Evolutionary conservation across 1,140 invertebrate species (phyloP).

Genomic region (Psix sp.): DNA sequence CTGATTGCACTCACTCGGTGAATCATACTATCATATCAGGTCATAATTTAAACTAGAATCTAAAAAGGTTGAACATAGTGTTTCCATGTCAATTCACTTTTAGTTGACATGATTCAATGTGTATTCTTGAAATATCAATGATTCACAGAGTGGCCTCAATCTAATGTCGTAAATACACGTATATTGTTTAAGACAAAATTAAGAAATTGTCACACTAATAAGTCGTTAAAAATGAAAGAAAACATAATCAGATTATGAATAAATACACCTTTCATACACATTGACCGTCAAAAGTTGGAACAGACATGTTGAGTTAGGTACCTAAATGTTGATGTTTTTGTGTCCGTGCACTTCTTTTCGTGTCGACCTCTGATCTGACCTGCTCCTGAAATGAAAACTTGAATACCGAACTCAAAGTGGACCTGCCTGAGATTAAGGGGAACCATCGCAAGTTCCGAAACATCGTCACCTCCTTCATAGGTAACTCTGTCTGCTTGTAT

Average conservation of each 20-base stretch:
- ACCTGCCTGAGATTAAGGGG: conserved; percentile 97
- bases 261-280: conserved; percentile 11
- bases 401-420: conserved; percentile 83
- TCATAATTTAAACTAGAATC: too few relatives aligned
- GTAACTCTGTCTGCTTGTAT: conserved; percentile 80
- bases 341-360: conserved; percentile 77
- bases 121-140: too few relatives aligned
- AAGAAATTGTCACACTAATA: too few relatives aligned
- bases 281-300: conserved; percentile 30
- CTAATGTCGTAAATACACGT: too few relatives aligned
- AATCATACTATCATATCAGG: too few relatives aligned
- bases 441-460: conserved; percentile 98
- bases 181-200: too few relatives aligned
- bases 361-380: conserved; percentile 74
- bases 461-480: conserved; percentile 97
- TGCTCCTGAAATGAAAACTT: conserved; percentile 71
- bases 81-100: too few relatives aligned
- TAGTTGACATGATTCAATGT: too few relatives aligned
- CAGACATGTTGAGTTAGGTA: conserved; percentile 66
- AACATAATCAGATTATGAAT: conserved; percentile 1
- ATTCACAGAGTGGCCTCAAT: too few relatives aligned
- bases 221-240: conserved; percentile 6
- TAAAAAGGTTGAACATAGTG: too few relatives aligned
- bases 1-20: too few relatives aligned
- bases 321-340: conserved; percentile 76